phyloP scores from a whole-genome alignment of 2,888 invertebrate species.

The Malthinus flaveolus region DNA sequence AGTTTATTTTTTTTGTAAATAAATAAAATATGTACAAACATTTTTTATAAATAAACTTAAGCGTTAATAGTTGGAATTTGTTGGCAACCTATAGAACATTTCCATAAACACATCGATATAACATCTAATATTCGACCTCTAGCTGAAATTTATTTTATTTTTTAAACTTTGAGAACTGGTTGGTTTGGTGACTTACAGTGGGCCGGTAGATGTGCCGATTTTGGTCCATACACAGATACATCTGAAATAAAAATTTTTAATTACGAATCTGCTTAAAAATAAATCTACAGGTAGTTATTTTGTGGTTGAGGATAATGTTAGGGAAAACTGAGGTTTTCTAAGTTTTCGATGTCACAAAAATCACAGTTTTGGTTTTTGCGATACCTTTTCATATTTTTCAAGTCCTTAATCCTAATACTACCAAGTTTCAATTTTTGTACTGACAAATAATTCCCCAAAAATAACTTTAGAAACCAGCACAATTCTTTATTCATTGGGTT shows the following conservation, averaged over 20 bases:
- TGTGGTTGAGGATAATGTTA: no score
- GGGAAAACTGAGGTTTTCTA: no score
- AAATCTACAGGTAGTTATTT: no score
- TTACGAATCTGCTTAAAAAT: no score
- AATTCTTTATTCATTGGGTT: no score
- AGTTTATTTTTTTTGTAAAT: slow-evolving; percentile 7
- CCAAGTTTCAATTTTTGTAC: no score
- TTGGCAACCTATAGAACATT: slow-evolving; percentile 45
- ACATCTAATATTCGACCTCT: slow-evolving; percentile 38
- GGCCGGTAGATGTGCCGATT: neutral
- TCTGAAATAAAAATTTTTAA: slow-evolving; percentile 7
- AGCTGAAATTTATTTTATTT: slow-evolving; percentile 28
- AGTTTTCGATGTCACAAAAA: no score
- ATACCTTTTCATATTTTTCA: no score
- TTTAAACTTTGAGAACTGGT: neutral
- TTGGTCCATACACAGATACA: slow-evolving; percentile 4
- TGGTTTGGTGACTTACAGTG: slow-evolving; percentile 8
- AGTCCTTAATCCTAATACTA: no score
- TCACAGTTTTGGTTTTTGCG: no score
- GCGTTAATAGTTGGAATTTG: slow-evolving; percentile 35
- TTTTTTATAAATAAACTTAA: slow-evolving; percentile 14
- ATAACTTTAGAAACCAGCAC: no score
- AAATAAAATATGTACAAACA: slow-evolving; percentile 12
- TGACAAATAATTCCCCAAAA: no score
- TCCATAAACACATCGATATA: slow-evolving; percentile 44